Base-by-base conservation (phyloP, 2,888 invertebrate species). In the Apotomis capreana region DNA sequence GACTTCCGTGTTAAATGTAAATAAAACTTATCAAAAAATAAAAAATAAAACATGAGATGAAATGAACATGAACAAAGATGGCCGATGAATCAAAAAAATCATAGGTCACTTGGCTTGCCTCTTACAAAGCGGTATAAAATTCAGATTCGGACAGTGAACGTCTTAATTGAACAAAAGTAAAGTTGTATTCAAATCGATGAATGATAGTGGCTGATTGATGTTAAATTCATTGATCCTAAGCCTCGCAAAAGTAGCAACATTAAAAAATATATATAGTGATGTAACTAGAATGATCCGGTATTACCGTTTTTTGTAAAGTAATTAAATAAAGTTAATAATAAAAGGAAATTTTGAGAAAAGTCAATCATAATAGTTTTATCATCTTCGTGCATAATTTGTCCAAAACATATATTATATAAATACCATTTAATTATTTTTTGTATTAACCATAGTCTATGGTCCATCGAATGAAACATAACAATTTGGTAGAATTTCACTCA, bases 261-360 rank as follows among this genome's bases (percentile, higher is more conserved):
- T 36, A 63, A 70, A 52, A 64, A 52, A 59, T n/a, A n/a, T 1
- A 13, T n/a, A 49, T 55, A 71, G 71, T 61, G 71, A 15, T 71
- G 65, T 67, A 0, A 59, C 46, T 13, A 15, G 40, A 12, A 26
- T 5, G 6, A 12, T 10, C 8, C 49, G 3, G 10, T 5, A 13
- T 52, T 52, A 52, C 10, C 70, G 70, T 15, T 70, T 70, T 70
- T 64, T 64, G 3, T 10, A n/a, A 36, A 58, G 58, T 64, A 70
- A 70, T 70, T 36, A 64, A 37, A 51, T 2, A 13, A 13, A 10
- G 6, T 5, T 9, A 5, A 9, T 63, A 49, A 49, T 9, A 9
- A 49, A 49, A 49, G 6, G 5, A 40, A 40, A 40, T 26, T 26
- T 26, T 40, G 40, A 40, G 5, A 40, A 6, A 5, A 40, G 40